Conservation (phyloP, 2,113 vertebrate species). For the Sardina pilchardus region DNA sequence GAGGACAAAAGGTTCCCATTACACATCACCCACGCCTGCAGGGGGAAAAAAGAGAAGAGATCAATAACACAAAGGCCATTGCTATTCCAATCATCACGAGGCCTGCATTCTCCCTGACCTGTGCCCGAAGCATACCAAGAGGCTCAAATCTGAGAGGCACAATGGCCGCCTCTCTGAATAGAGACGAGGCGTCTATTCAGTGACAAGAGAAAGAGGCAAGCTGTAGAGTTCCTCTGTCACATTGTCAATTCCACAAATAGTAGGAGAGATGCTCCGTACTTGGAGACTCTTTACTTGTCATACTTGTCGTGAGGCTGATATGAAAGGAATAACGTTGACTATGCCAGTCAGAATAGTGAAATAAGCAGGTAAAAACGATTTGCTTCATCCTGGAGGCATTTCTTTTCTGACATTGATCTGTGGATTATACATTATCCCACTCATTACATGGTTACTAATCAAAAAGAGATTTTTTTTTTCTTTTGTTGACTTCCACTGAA, state of each 20-base stretch:
- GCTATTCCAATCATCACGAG: slow-evolving; percentile 63
- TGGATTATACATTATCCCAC: no score
- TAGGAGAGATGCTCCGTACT: background rate
- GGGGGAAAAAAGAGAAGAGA: slow-evolving; percentile 34
- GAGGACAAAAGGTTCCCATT: slow-evolving; percentile 1
- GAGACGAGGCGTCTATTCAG: slow-evolving; percentile 28
- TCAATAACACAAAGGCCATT: slow-evolving; percentile 71
- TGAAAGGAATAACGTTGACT: background rate
- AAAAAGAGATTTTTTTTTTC: no score
- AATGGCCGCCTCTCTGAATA: slow-evolving; percentile 36
- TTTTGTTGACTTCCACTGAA: no score
- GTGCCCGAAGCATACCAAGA: slow-evolving; percentile 50
- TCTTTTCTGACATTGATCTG: no score
- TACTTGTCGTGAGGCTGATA: background rate
- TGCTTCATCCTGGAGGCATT: no score
- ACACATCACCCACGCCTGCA: background rate
- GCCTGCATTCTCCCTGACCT: slow-evolving; percentile 50
- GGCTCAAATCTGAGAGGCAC: slow-evolving; percentile 26
- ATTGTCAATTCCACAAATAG: background rate
- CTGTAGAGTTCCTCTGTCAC: background rate
- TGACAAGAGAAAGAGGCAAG: slow-evolving; percentile 5
- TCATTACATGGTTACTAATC: no score
- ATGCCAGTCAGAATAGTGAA: no score
- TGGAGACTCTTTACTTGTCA: background rate
- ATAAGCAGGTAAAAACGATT: no score